Base-by-base conservation (phyloP, 2,888 invertebrate genomes). In the Schizotus pectinicornis region DNA sequence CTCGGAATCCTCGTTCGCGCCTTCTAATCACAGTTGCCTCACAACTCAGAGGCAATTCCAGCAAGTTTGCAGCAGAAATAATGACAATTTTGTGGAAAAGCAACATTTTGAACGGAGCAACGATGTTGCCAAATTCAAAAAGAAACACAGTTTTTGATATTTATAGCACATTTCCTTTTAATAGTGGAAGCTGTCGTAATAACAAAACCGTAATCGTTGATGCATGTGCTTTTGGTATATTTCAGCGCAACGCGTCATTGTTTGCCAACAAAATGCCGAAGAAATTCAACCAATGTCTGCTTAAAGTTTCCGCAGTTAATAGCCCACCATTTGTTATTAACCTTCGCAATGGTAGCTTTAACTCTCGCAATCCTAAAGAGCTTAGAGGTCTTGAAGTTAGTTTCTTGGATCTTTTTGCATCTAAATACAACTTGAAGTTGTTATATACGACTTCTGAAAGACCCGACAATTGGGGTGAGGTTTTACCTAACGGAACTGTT, bases 301-400 rank as follows among this genome's bases (percentile, higher is more conserved):
- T 65, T 6, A 61, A 59, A 14, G 43, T 65, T 7, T 14, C 59
- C 8, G 63, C 61, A 12, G 61, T 65, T 5, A 54, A 57, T 30
- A 63, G 61, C 59, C 62, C 42, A 31, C 65, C 65, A 3, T 65
- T 13, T 41, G 41, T 64, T 30, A 37, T 65, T n/a, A 60, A 61
- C 14, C 61, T 59, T 36, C 61, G 58, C 33, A 14, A 41, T 13
- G 13, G 14, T 41, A 41, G n/a, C 13, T 3, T 5, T 3, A 22
- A 22, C 5, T 22, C 22, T 3, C 22, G 2, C 5, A 5, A 22
- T 3, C 3, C 22, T 3, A 22, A 2, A 22, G 22, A 22, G 5
- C 22, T 22, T 22, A 22, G 22, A 22, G 22, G 22, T 22, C 22
- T 22, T 22, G 22, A 22, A 22, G 22, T 22, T 22, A 22, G 22